Evolutionary conservation across 2,113 vertebrate genomes (phyloP).

Genomic region (Pionites leucogaster): DNA sequence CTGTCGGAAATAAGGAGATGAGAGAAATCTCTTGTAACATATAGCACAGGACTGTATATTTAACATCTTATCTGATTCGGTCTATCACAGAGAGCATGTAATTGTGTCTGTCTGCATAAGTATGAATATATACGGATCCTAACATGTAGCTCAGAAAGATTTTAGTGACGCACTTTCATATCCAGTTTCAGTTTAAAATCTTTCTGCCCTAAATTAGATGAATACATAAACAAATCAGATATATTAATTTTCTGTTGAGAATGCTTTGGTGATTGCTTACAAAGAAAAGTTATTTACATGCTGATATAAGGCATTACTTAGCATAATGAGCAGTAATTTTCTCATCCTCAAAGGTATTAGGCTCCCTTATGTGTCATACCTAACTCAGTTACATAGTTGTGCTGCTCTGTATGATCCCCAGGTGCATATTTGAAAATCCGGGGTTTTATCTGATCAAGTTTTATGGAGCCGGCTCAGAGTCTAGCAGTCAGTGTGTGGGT

Average conservation of each 20-base stretch:
- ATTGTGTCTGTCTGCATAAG: background rate
- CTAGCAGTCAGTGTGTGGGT: background rate
- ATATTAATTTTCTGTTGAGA: constrained; percentile 66
- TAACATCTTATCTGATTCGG: constrained; percentile 52
- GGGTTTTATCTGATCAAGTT: background rate
- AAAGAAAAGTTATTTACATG: constrained; percentile 66
- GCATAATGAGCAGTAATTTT: constrained; percentile 59
- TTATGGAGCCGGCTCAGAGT: background rate
- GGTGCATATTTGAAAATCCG: background rate
- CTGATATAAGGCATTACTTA: constrained; percentile 63
- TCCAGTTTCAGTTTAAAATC: constrained; percentile 27
- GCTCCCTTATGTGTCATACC: background rate
- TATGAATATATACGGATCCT: constrained; percentile 12
- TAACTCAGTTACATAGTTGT: background rate
- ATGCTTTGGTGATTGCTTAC: constrained; percentile 52
- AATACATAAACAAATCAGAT: constrained; percentile 65
- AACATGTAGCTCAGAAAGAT: constrained; percentile 12
- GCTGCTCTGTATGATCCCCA: background rate
- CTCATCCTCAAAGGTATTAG: constrained; percentile 11
- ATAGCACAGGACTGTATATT: constrained; percentile 2
- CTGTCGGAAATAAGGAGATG: constrained; percentile 32
- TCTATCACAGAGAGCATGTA: constrained; percentile 21
- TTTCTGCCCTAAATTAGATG: constrained; percentile 50
- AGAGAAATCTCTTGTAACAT: constrained; percentile 24
- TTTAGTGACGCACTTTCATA: constrained; percentile 14